A percentile compares a stretch with the other conserved stretches of the same genome.
phyloP scores from a whole-genome alignment of 2,888 invertebrate genomes.

The Drosophila aldrichi region DNA sequence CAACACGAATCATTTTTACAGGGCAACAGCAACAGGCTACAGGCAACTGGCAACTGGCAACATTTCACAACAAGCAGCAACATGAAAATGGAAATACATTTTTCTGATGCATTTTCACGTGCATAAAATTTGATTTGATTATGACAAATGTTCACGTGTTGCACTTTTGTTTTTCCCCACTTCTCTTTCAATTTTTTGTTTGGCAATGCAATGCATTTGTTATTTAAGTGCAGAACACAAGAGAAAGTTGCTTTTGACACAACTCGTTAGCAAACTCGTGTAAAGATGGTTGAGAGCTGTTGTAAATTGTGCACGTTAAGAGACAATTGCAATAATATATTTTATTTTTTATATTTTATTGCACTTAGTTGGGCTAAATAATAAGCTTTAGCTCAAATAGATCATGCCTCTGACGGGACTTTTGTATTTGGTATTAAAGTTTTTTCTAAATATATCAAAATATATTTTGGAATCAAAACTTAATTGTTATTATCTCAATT shows the following conservation, averaged over 20 bases:
- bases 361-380: neutral
- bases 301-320: neutral
- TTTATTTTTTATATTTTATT: too few relatives aligned
- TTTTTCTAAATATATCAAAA: neutral
- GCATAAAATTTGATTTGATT: slow-evolving; percentile 62
- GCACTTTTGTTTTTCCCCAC: slow-evolving; percentile 29
- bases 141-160: slow-evolving; percentile 61
- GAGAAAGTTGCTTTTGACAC: slow-evolving; percentile 23
- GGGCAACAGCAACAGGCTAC: slow-evolving; percentile 8
- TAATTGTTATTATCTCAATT: too few relatives aligned
- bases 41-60: neutral
- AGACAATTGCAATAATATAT: neutral
- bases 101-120: slow-evolving; percentile 44
- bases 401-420: neutral
- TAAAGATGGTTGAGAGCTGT: neutral
- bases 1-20: slow-evolving; percentile 53
- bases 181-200: too few relatives aligned
- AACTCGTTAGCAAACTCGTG: slow-evolving; percentile 4
- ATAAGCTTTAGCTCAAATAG: too few relatives aligned
- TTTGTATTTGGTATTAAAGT: neutral
- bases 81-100: slow-evolving; percentile 43
- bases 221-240: slow-evolving; percentile 13
- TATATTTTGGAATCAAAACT: too few relatives aligned
- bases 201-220: slow-evolving; percentile 9
- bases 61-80: slow-evolving; percentile 8